A percentile compares a stretch with the other conserved stretches of the same genome.
Evolutionary conservation across 2,797 vertebrate genomes (phyloP).

Genomic region (Meda fulgida): DNA sequence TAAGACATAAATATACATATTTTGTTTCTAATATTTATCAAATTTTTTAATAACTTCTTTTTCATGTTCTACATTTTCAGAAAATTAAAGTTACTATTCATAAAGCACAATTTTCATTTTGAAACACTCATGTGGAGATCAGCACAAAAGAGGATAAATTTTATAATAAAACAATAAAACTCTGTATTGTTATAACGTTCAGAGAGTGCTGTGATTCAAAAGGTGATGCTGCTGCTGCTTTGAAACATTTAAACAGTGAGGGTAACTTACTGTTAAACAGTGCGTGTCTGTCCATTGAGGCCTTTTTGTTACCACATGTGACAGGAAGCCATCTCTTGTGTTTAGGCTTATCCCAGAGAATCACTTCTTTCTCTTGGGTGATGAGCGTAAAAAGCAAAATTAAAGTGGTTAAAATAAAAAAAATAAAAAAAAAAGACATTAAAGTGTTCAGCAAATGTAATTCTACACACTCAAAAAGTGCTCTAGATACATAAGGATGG

Average conservation of each 20-base stretch:
- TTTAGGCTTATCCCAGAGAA: background rate
- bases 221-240: background rate
- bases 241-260: background rate
- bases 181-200: background rate
- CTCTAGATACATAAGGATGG: background rate
- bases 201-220: background rate
- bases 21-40: too few relatives aligned
- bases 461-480: background rate
- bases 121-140: background rate
- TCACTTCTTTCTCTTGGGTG: background rate
- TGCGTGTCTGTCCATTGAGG: background rate
- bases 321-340: background rate
- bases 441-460: background rate
- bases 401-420: too few relatives aligned
- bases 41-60: too few relatives aligned
- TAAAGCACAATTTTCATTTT: background rate
- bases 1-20: too few relatives aligned
- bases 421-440: background rate
- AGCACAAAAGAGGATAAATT: background rate
- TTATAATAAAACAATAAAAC: too few relatives aligned
- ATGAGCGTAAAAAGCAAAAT: background rate
- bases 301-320: background rate
- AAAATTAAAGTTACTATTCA: too few relatives aligned
- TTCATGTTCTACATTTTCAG: too few relatives aligned
- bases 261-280: background rate